Conservation (phyloP, 2,113 vertebrate species). For the Proterorhinus semilunaris region DNA sequence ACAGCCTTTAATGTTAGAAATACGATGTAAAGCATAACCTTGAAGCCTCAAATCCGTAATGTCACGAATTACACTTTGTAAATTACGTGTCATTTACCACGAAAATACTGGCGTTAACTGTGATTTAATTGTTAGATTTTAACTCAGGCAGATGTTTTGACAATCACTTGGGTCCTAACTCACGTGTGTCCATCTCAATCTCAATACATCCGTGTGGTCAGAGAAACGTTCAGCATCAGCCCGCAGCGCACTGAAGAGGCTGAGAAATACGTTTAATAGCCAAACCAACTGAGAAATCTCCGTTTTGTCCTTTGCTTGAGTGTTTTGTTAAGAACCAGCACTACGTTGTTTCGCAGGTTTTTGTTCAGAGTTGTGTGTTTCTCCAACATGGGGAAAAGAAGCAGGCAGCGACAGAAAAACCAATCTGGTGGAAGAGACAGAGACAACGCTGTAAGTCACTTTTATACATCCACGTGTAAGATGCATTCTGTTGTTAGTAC, state of each 20-base stretch:
- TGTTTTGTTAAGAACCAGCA: background rate
- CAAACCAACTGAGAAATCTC: background rate
- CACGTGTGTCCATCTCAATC: constrained; percentile 52
- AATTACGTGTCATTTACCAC: background rate
- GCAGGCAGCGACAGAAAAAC: constrained; percentile 72
- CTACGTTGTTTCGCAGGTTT: constrained; percentile 46
- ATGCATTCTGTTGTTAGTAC: constrained; percentile 9
- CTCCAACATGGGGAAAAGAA: constrained; percentile 76
- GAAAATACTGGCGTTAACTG: background rate
- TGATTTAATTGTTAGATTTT: background rate
- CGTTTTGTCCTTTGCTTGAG: background rate
- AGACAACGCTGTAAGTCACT: constrained; percentile 69
- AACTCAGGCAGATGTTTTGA: constrained; percentile 54
- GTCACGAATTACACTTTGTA: background rate
- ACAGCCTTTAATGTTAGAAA: background rate
- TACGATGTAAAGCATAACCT: background rate
- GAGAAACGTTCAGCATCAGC: background rate
- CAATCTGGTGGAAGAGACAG: constrained; percentile 64
- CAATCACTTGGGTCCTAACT: constrained; percentile 57
- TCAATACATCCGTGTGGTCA: background rate
- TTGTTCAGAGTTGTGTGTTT: constrained; percentile 37
- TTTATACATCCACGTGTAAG: constrained; percentile 31
- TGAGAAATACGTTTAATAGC: background rate
- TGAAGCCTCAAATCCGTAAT: background rate
- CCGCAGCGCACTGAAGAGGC: constrained; percentile 45